These are phyloP conservation scores for Gari tellinella DNA, from an alignment of 2,888 invertebrate genomes.

Conservation along the genomic window DNA sequence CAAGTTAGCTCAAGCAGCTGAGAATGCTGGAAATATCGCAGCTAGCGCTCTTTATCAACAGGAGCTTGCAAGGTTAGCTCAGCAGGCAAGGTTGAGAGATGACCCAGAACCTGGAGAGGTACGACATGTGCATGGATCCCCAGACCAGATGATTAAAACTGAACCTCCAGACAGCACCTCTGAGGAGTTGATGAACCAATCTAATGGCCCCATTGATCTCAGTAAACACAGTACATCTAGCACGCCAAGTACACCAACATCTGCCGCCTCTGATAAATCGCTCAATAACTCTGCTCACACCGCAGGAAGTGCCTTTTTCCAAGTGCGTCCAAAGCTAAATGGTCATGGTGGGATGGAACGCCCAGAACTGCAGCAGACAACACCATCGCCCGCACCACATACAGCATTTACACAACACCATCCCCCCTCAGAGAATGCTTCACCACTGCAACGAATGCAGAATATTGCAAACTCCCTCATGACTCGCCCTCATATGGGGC, in stretches of 20 bases:
- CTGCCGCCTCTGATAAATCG: conserved; percentile 68
- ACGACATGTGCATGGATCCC: conserved; percentile 54
- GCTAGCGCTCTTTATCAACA: conserved; percentile 93
- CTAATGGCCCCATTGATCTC: conserved; percentile 77
- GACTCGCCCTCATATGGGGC: conserved; percentile 87
- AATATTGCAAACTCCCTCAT: conserved; percentile 98
- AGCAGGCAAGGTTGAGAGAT: conserved; percentile 88
- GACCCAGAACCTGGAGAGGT: conserved; percentile 66
- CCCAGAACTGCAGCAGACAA: conserved; percentile 48
- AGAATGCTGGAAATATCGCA: conserved; percentile 82
- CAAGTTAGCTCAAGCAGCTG: conserved; percentile 91
- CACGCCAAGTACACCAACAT: conserved; percentile 70
- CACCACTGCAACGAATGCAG: conserved; percentile 98
- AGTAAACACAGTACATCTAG: conserved; percentile 75
- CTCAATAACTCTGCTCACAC: conserved; percentile 74
- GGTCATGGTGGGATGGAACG: conserved; percentile 70
- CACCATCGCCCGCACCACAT: conserved; percentile 85
- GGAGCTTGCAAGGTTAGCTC: conserved; percentile 94
- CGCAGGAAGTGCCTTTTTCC: conserved; percentile 89
- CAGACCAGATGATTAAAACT: conserved; percentile 66
- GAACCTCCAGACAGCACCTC: conserved; percentile 76
- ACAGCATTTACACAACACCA: conserved; percentile 51
- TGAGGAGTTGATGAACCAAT: conserved; percentile 68
- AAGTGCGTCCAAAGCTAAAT: conserved; percentile 89
- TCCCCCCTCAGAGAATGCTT: conserved; percentile 40